Evolutionary conservation across 2,113 vertebrate species (phyloP), one percentile per base, ranked within the genome.

Genomic region (Sorex araneus): DNA sequence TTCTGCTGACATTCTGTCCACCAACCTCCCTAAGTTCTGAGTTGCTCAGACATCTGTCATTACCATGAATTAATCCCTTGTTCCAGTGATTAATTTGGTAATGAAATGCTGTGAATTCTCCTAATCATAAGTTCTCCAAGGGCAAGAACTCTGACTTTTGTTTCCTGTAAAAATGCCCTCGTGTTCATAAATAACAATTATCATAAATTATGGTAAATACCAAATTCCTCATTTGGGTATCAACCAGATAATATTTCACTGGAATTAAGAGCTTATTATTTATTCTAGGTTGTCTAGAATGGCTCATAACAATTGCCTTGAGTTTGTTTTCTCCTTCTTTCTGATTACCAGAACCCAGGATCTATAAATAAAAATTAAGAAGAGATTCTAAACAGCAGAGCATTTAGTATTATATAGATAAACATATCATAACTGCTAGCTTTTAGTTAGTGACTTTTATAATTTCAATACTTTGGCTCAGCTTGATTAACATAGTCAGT

Each of bases 81-180:
- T 28, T 89, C 82, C 76, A 82, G 23, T 70, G 6, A 47, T 82
- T 91, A 50, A 60, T 69, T 85, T 79, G 36, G 12, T 43, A 73
- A 11, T 89, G 60, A 84, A n/a, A 74, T 83, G 89, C 91, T 78
- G 82, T 78, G 75, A 91, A 40, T 13, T 85, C 40, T 64, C 54
- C 36, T 88, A 76, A 76, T 40, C 74, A 2, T 69, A 63, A 90
- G 23, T 79, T 91, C 43, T 75, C 82, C 50, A 90, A 85, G n/a
- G 34, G 3, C 45, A 95, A 89, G n/a, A 91, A 66, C 34, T 19
- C 28, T 50, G 36, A 75, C 91, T 95, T 95, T 21, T 8, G 45
- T 32, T 90, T 91, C 86, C 66, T 60, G 6, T 70, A 64, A n/a
- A 60, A 82, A 84, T 36, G 8, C 84, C 28, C 57, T 64, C 21